Evolutionary conservation across 2,888 invertebrate species (phyloP).

Genomic region (Laothoe populi): DNA sequence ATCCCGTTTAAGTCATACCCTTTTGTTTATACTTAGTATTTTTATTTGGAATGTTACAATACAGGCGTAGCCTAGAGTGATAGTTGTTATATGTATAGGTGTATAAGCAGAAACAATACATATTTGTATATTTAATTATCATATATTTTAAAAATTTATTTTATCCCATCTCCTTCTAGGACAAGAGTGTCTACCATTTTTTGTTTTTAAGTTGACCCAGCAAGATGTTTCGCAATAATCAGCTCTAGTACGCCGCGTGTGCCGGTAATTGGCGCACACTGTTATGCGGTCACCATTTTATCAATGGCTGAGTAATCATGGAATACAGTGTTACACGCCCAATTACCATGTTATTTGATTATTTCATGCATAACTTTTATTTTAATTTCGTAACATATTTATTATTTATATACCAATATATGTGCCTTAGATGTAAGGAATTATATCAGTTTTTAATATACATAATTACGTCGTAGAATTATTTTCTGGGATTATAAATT

Average conservation of each 20-base stretch:
- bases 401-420: no score
- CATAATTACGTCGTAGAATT: no score
- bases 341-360: conserved; percentile 21
- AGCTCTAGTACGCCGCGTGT: conserved; percentile 45
- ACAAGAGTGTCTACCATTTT: background rate
- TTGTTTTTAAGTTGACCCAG: conserved; percentile 14
- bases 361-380: background rate
- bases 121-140: no score
- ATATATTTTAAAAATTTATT: background rate
- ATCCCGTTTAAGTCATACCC: no score
- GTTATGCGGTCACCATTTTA: conserved; percentile 56
- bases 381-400: background rate
- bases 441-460: background rate
- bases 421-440: no score
- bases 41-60: no score
- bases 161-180: background rate
- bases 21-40: no score
- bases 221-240: conserved; percentile 44
- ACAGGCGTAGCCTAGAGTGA: no score
- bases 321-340: conserved; percentile 31
- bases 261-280: conserved; percentile 55
- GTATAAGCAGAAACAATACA: no score
- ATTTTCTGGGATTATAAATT: background rate
- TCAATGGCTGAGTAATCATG: conserved; percentile 46
- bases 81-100: no score